Conservation (phyloP, 2,888 invertebrate genomes). For the Parnassius apollo region DNA sequence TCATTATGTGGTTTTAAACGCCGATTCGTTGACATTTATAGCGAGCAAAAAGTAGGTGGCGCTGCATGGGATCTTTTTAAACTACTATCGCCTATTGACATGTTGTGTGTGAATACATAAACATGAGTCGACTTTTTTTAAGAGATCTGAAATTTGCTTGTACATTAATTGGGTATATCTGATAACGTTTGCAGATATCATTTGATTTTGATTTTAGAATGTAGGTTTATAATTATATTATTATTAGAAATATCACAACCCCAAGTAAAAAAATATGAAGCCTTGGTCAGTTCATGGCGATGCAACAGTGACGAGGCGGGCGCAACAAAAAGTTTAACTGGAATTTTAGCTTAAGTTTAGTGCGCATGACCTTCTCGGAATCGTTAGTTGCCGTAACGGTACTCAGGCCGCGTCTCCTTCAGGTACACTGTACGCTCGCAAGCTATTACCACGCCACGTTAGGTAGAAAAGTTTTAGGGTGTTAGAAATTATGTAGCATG, state of each 20-base stretch:
- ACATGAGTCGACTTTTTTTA: slow-evolving; percentile 5
- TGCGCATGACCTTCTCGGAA: slow-evolving; percentile 78
- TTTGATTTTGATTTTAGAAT: no score
- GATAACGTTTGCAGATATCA: no score
- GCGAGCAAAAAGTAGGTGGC: slow-evolving; percentile 58
- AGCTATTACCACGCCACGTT: slow-evolving; percentile 27
- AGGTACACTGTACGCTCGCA: slow-evolving; percentile 52
- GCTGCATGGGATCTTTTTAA: slow-evolving; percentile 47
- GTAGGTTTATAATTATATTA: neutral
- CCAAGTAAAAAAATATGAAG: slow-evolving; percentile 31
- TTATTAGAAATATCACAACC: slow-evolving; percentile 12
- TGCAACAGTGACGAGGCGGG: slow-evolving; percentile 39
- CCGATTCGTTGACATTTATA: slow-evolving; percentile 53
- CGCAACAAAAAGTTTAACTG: slow-evolving; percentile 63
- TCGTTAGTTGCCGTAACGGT: slow-evolving; percentile 71
- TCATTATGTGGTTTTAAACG: slow-evolving; percentile 64
- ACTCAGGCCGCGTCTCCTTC: slow-evolving; percentile 52
- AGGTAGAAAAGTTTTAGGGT: slow-evolving; percentile 28
- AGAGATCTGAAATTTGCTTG: no score
- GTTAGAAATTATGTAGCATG: slow-evolving; percentile 12
- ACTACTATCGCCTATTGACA: slow-evolving; percentile 34
- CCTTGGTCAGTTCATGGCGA: slow-evolving; percentile 34
- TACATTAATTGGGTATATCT: no score
- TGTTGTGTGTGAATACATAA: slow-evolving; percentile 13
- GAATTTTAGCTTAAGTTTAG: slow-evolving; percentile 64